Evolutionary conservation across 2,113 vertebrate species (phyloP).

Genomic region (Dipodomys spectabilis): DNA sequence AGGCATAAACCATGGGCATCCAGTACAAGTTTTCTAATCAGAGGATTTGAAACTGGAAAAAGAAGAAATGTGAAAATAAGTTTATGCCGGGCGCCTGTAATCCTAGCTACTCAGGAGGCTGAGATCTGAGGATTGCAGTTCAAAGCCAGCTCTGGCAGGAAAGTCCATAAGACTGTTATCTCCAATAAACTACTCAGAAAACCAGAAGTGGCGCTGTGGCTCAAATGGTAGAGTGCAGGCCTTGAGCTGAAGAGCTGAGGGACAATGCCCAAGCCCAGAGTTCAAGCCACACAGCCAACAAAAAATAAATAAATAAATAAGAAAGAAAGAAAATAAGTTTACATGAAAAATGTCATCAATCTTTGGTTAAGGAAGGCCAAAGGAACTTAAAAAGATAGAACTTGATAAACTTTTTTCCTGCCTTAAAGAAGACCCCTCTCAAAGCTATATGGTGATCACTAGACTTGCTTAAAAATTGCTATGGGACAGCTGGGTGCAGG

Average conservation of each 20-base stretch:
- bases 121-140: too few species aligned
- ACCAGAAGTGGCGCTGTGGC: too few species aligned
- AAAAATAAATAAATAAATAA: not conserved
- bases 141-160: too few species aligned
- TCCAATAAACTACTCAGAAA: too few species aligned
- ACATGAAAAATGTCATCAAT: not conserved
- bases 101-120: too few species aligned
- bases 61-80: not conserved
- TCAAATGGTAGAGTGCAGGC: too few species aligned
- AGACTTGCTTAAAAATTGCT: not conserved
- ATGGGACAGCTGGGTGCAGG: too few species aligned
- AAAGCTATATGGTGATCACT: not conserved
- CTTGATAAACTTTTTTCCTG: not conserved
- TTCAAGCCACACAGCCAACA: too few species aligned
- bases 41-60: slow-evolving; percentile 4
- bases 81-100: not conserved
- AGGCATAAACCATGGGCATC: too few species aligned
- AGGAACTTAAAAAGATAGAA: not conserved
- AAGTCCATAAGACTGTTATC: too few species aligned
- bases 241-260: too few species aligned
- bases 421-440: not conserved
- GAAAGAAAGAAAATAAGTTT: not conserved
- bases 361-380: not conserved
- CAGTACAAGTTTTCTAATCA: not conserved
- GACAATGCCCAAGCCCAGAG: too few species aligned